Conservation (phyloP, 2,113 vertebrate species). For the Pseudopipra pipra region DNA sequence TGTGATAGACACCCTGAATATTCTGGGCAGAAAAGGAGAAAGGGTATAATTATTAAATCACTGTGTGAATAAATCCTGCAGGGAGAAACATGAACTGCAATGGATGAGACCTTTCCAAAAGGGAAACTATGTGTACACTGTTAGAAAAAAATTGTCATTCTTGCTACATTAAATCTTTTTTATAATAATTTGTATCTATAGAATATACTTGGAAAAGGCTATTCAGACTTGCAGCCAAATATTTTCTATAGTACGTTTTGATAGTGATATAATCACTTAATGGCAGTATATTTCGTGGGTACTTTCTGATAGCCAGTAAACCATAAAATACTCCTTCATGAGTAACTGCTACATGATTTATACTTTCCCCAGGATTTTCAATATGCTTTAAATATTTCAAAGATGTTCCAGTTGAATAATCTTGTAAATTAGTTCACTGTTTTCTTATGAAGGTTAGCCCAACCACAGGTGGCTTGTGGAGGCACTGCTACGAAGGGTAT, state of each 20-base stretch:
- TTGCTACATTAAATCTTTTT: background rate
- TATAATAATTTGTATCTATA: background rate
- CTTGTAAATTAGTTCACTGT: background rate
- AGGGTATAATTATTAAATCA: background rate
- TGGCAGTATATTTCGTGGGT: background rate
- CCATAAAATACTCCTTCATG: background rate
- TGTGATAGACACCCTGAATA: background rate
- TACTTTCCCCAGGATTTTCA: background rate
- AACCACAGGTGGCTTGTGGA: background rate
- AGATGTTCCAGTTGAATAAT: background rate
- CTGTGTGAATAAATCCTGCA: background rate
- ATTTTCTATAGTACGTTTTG: background rate
- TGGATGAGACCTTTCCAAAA: background rate
- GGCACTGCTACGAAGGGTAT: background rate
- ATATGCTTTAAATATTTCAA: background rate
- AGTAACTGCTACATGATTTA: background rate
- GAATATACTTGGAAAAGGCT: slow-evolving; percentile 5
- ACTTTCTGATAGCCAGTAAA: background rate
- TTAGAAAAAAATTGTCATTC: background rate
- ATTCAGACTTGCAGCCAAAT: slow-evolving; percentile 1
- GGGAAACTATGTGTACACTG: background rate
- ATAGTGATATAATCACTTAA: background rate
- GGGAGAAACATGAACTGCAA: background rate
- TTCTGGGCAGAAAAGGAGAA: background rate
- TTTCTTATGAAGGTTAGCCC: background rate